phyloP scores from a whole-genome alignment of 2,888 invertebrate species.

The Torymus texanus region DNA sequence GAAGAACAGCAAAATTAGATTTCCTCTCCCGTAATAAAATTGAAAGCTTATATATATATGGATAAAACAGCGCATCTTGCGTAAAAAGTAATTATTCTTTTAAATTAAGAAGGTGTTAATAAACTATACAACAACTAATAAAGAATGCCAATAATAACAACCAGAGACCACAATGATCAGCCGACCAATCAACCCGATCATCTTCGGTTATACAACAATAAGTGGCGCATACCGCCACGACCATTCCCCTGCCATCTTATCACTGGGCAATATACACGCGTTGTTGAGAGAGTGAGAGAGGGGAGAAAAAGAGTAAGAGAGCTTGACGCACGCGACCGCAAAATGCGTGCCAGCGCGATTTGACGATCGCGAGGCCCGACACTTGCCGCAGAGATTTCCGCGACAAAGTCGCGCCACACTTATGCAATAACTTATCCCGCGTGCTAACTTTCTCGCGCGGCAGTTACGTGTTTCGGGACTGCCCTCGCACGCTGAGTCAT shows the following conservation, averaged over 20 bases:
- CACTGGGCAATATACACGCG: neutral
- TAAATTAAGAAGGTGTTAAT: no score
- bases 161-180: no score
- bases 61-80: no score
- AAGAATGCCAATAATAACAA: no score
- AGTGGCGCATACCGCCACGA: neutral
- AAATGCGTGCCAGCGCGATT: slow-evolving; percentile 1
- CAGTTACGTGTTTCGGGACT: no score
- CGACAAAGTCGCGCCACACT: slow-evolving; percentile 12
- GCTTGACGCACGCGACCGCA: neutral
- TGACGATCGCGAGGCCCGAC: slow-evolving; percentile 4
- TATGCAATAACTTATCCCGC: slow-evolving; percentile 1
- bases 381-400: slow-evolving; percentile 3
- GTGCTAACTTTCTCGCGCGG: slow-evolving; percentile 5
- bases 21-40: no score
- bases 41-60: no score
- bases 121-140: no score
- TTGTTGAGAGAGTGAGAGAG: neutral
- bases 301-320: neutral
- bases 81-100: no score
- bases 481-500: no score
- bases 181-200: slow-evolving; percentile 1
- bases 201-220: slow-evolving; percentile 10
- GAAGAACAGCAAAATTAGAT: neutral
- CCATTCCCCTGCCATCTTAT: neutral